Conservation (phyloP, 2,888 invertebrate species). For the Metopia argyrocephala region DNA sequence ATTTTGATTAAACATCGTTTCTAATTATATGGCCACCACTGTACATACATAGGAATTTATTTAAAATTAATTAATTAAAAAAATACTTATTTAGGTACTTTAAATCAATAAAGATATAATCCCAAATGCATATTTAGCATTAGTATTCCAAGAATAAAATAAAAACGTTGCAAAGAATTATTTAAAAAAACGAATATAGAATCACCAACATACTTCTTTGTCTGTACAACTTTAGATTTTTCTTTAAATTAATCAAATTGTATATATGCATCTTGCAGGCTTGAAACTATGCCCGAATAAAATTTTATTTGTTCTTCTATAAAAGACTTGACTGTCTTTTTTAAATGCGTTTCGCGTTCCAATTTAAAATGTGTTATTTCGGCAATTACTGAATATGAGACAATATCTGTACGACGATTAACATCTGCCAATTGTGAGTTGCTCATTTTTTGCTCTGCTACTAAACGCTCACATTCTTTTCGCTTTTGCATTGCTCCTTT, state of each 20-base stretch:
- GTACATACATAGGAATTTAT: too few relatives aligned
- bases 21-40: too few relatives aligned
- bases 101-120: too few relatives aligned
- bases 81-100: too few relatives aligned
- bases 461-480: constrained; percentile 90
- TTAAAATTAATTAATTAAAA: too few relatives aligned
- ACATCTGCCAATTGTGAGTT: constrained; percentile 89
- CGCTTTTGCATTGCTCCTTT: constrained; percentile 94
- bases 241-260: constrained; percentile 76
- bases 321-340: constrained; percentile 90
- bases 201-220: constrained; percentile 1
- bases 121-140: too few relatives aligned
- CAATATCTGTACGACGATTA: constrained; percentile 90
- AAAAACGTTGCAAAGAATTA: neutral
- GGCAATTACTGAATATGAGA: constrained; percentile 95
- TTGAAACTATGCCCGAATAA: constrained; percentile 90
- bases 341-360: constrained; percentile 91
- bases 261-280: constrained; percentile 82
- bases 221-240: constrained; percentile 5
- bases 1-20: too few relatives aligned
- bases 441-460: constrained; percentile 89
- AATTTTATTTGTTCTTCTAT: constrained; percentile 93
- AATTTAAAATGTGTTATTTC: constrained; percentile 96
- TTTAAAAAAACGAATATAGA: constrained; percentile 22
- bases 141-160: neutral